Evolutionary conservation across 2,888 invertebrate genomes (phyloP).

Genomic region (Torymus auratus): DNA sequence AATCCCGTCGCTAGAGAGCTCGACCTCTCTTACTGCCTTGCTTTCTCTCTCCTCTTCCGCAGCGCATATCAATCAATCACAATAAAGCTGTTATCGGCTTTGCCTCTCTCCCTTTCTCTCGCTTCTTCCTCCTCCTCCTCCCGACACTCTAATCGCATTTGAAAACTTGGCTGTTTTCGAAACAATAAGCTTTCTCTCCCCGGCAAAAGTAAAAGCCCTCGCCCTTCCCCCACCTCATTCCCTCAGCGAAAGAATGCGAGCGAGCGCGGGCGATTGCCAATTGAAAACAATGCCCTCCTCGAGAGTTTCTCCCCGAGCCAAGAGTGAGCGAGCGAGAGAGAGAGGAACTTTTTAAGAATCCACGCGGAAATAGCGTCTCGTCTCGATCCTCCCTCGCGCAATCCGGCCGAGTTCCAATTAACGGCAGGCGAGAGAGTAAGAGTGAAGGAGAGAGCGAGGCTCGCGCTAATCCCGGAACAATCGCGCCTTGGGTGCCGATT

Average conservation of each 20-base stretch:
- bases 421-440: constrained; percentile 60
- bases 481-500: constrained; percentile 71
- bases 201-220: neutral
- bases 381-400: constrained; percentile 34
- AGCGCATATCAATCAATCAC: constrained; percentile 56
- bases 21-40: too few relatives aligned
- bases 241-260: constrained; percentile 36
- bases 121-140: neutral
- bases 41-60: constrained; percentile 3
- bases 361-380: constrained; percentile 52
- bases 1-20: constrained; percentile 37
- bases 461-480: constrained; percentile 73
- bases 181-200: constrained; percentile 51
- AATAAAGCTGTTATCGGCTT: constrained; percentile 56
- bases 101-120: constrained; percentile 21
- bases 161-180: constrained; percentile 58
- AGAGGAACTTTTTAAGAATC: constrained; percentile 53
- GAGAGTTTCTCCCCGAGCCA: constrained; percentile 33
- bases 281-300: constrained; percentile 53
- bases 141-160: constrained; percentile 55
- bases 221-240: neutral
- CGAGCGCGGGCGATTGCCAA: constrained; percentile 48
- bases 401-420: constrained; percentile 69
- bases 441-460: constrained; percentile 42
- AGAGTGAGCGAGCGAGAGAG: neutral